Evolutionary conservation across 1,140 invertebrate genomes (phyloP).

Genomic region (Zelostemma sp.): DNA sequence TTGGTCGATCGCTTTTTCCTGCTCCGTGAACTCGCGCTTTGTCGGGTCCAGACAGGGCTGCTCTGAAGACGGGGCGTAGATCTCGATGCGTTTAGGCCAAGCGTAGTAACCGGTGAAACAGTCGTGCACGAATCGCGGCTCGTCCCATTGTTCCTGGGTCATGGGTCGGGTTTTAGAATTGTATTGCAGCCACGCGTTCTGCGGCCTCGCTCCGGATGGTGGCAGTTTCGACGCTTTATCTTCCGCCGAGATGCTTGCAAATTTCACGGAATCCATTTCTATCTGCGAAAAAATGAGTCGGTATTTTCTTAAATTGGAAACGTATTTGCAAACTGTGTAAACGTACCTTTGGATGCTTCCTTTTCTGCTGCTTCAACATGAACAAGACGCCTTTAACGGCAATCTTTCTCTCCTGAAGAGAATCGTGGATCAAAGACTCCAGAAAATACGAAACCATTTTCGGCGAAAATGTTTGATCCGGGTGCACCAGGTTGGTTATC

Average conservation of each 20-base stretch:
- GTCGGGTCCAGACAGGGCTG: conserved; percentile 74
- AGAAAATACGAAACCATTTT: conserved; percentile 78
- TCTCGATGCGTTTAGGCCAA: conserved; percentile 80
- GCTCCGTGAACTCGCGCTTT: conserved; percentile 68
- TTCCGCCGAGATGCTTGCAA: background rate
- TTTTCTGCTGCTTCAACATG: conserved; percentile 84
- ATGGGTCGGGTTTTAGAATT: conserved; percentile 73
- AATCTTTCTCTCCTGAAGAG: conserved; percentile 81
- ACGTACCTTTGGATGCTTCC: conserved; percentile 72
- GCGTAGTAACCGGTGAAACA: conserved; percentile 82
- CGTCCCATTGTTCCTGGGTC: conserved; percentile 82
- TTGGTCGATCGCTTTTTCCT: conserved; percentile 76
- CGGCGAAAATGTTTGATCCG: conserved; percentile 76
- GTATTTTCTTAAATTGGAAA: background rate
- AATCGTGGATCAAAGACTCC: conserved; percentile 80
- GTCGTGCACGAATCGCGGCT: conserved; percentile 77
- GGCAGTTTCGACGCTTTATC: background rate
- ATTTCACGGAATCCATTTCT: conserved; percentile 1
- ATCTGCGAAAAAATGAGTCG: conserved; percentile 3
- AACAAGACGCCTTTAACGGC: conserved; percentile 75
- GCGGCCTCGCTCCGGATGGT: conserved; percentile 72
- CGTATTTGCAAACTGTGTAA: too few species aligned
- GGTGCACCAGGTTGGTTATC: conserved; percentile 78
- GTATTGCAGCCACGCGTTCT: conserved; percentile 84
- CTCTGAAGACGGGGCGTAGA: conserved; percentile 75